A percentile compares a stretch with the other conserved stretches of the same genome.
These are phyloP conservation scores for Daubentonia madagascariensis DNA, from an alignment of 2,113 vertebrate species.

Conservation along the genomic window DNA sequence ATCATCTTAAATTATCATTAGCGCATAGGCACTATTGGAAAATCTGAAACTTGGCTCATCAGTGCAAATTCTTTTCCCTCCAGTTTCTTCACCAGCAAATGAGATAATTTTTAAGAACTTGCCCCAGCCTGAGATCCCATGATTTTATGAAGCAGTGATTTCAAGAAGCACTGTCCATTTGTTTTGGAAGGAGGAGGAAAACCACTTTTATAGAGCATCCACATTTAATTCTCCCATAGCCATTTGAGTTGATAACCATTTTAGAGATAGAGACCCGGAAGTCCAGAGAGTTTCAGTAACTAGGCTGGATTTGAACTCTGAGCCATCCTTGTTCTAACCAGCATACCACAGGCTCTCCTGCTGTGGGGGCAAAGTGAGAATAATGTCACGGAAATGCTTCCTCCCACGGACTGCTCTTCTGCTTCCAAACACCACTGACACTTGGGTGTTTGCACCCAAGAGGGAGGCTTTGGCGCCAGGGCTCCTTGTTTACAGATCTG, in stretches of 20 bases:
- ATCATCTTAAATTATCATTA: neutral
- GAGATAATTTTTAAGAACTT: neutral
- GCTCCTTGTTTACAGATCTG: constrained; percentile 57
- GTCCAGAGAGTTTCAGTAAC: neutral
- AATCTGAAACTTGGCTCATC: neutral
- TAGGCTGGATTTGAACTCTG: neutral
- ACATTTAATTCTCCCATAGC: neutral
- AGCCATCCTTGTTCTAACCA: neutral
- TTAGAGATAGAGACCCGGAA: neutral
- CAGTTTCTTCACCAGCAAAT: neutral
- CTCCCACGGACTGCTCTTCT: neutral
- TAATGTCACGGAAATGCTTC: neutral
- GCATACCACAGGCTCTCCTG: neutral
- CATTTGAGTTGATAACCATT: neutral
- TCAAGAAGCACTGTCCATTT: neutral
- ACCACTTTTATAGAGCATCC: neutral
- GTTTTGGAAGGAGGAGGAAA: neutral
- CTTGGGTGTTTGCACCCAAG: constrained; percentile 21
- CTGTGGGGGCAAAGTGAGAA: neutral
- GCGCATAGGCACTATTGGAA: neutral
- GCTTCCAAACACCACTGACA: neutral
- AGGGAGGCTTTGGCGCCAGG: constrained; percentile 2
- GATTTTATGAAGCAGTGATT: neutral
- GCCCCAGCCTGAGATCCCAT: neutral
- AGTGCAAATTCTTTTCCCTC: neutral